Base-by-base conservation (phyloP, 2,888 invertebrate genomes). In the Lithophane leautieri region DNA sequence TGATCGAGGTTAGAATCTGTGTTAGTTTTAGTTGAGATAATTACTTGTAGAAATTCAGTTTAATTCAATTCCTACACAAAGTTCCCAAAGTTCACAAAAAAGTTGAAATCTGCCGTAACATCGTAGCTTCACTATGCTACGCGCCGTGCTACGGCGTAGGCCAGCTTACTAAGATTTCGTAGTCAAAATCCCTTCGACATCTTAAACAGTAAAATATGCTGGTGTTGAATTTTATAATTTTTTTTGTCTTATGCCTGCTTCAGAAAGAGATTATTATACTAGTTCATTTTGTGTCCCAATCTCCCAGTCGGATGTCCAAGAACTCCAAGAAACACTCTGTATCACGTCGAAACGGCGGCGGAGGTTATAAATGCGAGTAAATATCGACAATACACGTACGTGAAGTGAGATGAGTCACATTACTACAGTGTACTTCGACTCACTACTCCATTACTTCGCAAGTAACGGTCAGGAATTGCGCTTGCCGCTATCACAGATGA, bases 101-200 rank as follows among this genome's bases (percentile, higher is more conserved):
- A 68, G 19, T 42, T n/a, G 8, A 34, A 68, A 47, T 56, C 9
- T 44, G 34, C 4, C 52, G 68, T 68, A 66, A 42, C 50, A 2
- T 14, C 60, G 42, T 60, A 76, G 8, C 8, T 11, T 40, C 4
- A 14, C 54, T 40, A 14, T 42, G 56, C 74, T 75, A 71, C 73
- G 54, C 4, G 3, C 11, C 0, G 73, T 40, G 73, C 75, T 76
- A 76, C 73, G 73, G 11, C 63, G 75, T 75, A 73, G 74, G 25
- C 62, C 11, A 12, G 28, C 19, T 9, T 22, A 40, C 34, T 73
- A 47, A 16, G 12, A 62, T 60, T 16, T 11, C 19, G 28, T 34
- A 34, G n/a, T 8, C 19, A 68, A 28, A 66, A 40, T 14, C 47
- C 34, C 8, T 47, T 22, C 8, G 22, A 16, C 4, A 25, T 22